Conservation (phyloP, 2,797 vertebrate genomes). For the Lophotriccus pileatus region DNA sequence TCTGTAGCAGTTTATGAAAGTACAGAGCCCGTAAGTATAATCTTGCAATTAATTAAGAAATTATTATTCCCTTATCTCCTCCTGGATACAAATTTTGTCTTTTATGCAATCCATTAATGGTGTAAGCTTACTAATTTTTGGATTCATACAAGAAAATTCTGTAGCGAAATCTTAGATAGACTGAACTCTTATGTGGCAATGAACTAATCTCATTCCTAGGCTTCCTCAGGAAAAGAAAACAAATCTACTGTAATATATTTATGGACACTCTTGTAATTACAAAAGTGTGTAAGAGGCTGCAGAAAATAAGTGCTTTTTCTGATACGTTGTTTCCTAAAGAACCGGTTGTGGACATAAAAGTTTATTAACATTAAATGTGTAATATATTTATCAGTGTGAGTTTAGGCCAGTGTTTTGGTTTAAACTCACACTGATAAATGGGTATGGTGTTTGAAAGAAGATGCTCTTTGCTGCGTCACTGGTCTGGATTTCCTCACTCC, state of each 20-base stretch:
- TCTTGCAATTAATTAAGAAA: neutral
- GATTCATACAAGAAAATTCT: neutral
- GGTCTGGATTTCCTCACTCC: constrained; percentile 74
- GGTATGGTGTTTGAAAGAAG: constrained; percentile 81
- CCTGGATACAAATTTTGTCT: neutral
- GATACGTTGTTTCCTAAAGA: constrained; percentile 61
- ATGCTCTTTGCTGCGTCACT: constrained; percentile 78
- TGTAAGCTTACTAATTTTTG: neutral
- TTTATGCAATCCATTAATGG: neutral
- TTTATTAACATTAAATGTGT: constrained; percentile 82
- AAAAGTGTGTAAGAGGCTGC: neutral
- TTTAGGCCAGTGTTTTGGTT: neutral
- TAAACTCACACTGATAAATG: constrained; percentile 72
- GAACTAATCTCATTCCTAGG: neutral
- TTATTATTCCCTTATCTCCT: neutral
- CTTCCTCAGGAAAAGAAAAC: neutral
- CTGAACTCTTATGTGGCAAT: neutral
- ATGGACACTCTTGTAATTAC: neutral
- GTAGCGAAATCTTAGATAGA: neutral
- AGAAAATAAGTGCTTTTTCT: neutral
- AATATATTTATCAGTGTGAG: neutral
- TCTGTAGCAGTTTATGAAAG: neutral
- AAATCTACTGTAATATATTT: neutral
- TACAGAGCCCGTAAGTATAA: accelerated
- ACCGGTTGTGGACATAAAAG: constrained; percentile 81